Percentiles rank a stretch among this genome's conserved stretches.
phyloP scores from a whole-genome alignment of 1,140 invertebrate species.

The Gonioctena quinquepunctata region DNA sequence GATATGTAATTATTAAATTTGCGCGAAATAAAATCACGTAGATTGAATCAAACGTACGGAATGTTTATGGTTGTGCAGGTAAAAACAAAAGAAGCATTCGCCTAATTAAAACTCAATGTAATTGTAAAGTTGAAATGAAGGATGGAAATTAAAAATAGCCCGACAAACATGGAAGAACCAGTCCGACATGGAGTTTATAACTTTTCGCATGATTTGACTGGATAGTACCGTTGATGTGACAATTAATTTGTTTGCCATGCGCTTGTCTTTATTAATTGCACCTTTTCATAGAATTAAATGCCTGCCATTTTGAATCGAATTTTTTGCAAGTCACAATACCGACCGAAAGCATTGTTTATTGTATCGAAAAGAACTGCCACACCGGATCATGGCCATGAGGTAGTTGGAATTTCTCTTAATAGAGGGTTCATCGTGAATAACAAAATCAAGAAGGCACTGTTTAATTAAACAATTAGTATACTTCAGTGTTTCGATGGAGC shows the following conservation, averaged over 20 bases:
- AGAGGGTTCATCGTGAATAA: not conserved
- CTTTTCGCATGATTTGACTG: conserved; percentile 29
- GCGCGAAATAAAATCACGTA: conserved; percentile 24
- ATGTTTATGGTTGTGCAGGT: conserved; percentile 17
- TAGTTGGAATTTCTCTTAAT: not conserved
- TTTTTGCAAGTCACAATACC: not conserved
- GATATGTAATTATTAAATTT: conserved; percentile 11
- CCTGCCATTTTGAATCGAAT: not conserved
- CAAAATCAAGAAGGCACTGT: not conserved
- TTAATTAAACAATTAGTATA: not conserved
- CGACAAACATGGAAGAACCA: conserved; percentile 33
- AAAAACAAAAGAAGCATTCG: conserved; percentile 24
- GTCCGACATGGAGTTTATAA: conserved; percentile 29
- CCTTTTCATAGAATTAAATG: conserved; percentile 14
- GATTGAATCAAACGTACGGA: conserved; percentile 24
- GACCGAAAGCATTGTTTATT: not conserved
- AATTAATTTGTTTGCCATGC: conserved; percentile 32
- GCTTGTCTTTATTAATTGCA: conserved; percentile 23
- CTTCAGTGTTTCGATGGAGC: not conserved
- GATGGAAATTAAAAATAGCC: conserved; percentile 36
- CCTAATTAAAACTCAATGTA: conserved; percentile 28
- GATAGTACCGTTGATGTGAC: conserved; percentile 26
- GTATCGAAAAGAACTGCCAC: not conserved
- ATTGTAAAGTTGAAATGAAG: conserved; percentile 7
- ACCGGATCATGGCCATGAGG: not conserved